Evolutionary conservation across 2,113 vertebrate genomes (phyloP), one percentile per base, ranked within the genome.

Genomic region (Syngnathoides biaculeatus): DNA sequence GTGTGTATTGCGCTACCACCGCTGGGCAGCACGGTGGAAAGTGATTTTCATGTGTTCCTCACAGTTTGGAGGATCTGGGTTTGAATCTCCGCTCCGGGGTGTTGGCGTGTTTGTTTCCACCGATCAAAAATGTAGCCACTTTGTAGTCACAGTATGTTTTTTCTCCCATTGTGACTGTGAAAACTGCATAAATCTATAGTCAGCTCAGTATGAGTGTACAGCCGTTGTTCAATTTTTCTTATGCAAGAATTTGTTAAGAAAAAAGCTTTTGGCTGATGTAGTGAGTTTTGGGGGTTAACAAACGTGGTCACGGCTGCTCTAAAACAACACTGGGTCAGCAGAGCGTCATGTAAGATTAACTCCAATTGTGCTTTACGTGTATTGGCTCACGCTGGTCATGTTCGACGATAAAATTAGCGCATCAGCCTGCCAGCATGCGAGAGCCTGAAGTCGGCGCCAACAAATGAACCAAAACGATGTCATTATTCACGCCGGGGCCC

Each of bases 381-480:
- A 3, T 57, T 57, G 26, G 55, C 55, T 77, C 53, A 73, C 11
- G 38, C 70, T 76, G 67, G 62, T 71, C 68, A 52, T 63, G 68
- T 83, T 52, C 69, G n/a, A 74, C 52, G 69, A 81, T 75, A 43
- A 61, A 61, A 61, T 40, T 40, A 35, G 8, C 57, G 19, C 64
- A 64, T 75, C 72, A 75, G 68, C 69, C 62, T 71, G 56, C 73
- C 19, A 45, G 68, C 69, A 64, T 75, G 64, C 71, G 27, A 85
- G 84, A 61, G 75, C 78, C 75, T 76, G 81, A 81, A 86, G 52
- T 64, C 10, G 9, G 35, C 68, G 80, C 61, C 71, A 64, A 79
- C 70, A 86, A 86, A 86, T 84, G 69, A 57, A 79, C 67, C 82
- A 75, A 86, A 71, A 74, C 78, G 78, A 80, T 84, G 87, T 78